A percentile compares a stretch with the other conserved stretches of the same genome.
Evolutionary conservation across 2,797 vertebrate genomes (phyloP).

Genomic region (Sebastes paucispinis): DNA sequence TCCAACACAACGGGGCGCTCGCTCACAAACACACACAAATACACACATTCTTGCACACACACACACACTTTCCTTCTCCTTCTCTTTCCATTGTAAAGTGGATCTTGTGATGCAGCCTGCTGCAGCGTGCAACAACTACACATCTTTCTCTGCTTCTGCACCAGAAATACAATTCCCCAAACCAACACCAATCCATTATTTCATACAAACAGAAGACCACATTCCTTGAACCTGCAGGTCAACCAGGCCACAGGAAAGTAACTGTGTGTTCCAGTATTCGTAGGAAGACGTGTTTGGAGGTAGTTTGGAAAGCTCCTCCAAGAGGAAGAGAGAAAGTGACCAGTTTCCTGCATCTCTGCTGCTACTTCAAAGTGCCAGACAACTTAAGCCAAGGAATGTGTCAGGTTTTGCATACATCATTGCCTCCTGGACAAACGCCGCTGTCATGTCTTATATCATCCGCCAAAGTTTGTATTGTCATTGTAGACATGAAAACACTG

Average conservation of each 20-base stretch:
- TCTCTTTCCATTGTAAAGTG: constrained; percentile 49
- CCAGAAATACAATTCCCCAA: constrained; percentile 15
- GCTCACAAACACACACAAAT: constrained; percentile 44
- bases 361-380: constrained; percentile 57
- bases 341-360: constrained; percentile 70
- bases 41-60: constrained; percentile 18
- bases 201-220: constrained; percentile 8
- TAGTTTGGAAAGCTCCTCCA: constrained; percentile 39
- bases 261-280: constrained; percentile 40
- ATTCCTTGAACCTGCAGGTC: constrained; percentile 30
- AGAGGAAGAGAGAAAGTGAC: constrained; percentile 69
- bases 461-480: neutral
- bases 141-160: constrained; percentile 10
- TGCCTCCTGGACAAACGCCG: constrained; percentile 33
- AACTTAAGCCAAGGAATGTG: constrained; percentile 39
- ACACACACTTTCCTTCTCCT: constrained; percentile 25
- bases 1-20: constrained; percentile 56
- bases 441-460: constrained; percentile 21
- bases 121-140: neutral
- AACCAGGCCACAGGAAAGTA: constrained; percentile 43
- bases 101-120: constrained; percentile 42
- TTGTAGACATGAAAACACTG: neutral
- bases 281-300: constrained; percentile 39
- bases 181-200: constrained; percentile 13
- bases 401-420: constrained; percentile 46